phyloP scores from a whole-genome alignment of 2,888 invertebrate genomes.

The Volucella zonaria region DNA sequence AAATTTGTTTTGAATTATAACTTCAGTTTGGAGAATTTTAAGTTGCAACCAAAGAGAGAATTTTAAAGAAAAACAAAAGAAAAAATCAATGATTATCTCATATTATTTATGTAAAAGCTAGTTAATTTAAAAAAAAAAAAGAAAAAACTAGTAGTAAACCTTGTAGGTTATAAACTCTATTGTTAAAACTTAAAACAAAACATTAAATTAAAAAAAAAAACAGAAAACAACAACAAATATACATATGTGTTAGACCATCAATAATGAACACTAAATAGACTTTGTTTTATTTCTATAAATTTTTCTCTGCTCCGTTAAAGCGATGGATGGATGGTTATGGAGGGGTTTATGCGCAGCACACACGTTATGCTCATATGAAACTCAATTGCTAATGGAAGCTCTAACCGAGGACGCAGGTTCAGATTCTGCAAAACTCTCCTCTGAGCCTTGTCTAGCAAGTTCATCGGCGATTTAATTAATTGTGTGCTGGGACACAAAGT shows the following conservation, averaged over 20 bases:
- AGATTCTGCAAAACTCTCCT: too few relatives aligned
- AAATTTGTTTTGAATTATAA: slow-evolving; percentile 32
- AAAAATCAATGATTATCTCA: slow-evolving; percentile 40
- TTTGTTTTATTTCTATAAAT: slow-evolving; percentile 31
- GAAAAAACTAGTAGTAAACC: slow-evolving; percentile 40
- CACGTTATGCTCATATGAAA: too few relatives aligned
- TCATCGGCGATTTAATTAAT: too few relatives aligned
- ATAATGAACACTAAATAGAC: slow-evolving; percentile 29
- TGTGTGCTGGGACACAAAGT: too few relatives aligned
- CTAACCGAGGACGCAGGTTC: too few relatives aligned
- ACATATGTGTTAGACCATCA: slow-evolving; percentile 50
- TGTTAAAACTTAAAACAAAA: slow-evolving; percentile 54
- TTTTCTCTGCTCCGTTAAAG: background rate
- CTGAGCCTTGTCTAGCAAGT: too few relatives aligned
- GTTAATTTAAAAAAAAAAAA: background rate
- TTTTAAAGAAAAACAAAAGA: slow-evolving; percentile 22
- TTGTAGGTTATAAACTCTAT: slow-evolving; percentile 63
- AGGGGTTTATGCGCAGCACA: too few relatives aligned
- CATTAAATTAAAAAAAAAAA: background rate
- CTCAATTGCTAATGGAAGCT: too few relatives aligned
- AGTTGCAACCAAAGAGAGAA: slow-evolving; percentile 61
- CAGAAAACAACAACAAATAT: slow-evolving; percentile 31
- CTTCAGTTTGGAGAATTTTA: slow-evolving; percentile 25
- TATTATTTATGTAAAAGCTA: slow-evolving; percentile 44
- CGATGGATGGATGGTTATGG: background rate